Percentiles rank a stretch among this genome's conserved stretches.
Evolutionary conservation across 2,113 vertebrate genomes (phyloP).

Genomic region (Thalassarche chlororhynchos): DNA sequence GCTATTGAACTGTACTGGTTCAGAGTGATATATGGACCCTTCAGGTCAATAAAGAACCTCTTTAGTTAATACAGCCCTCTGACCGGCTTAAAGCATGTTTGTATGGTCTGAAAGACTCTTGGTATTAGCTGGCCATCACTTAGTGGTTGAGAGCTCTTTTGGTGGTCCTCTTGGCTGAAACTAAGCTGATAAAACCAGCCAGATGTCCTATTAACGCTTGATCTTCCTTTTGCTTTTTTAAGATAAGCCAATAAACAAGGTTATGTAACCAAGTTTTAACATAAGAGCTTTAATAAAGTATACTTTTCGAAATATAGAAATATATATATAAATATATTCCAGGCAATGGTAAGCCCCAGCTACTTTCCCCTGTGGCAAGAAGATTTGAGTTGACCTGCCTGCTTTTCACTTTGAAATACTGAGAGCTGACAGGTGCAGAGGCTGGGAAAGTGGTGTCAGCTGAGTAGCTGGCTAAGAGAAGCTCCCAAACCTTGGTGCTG

Average conservation of each 20-base stretch:
- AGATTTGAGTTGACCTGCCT: not conserved
- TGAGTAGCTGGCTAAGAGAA: not conserved
- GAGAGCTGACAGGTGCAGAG: not conserved
- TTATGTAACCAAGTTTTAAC: slow-evolving; percentile 49
- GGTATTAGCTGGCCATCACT: not conserved
- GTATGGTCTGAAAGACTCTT: not conserved
- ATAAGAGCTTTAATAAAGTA: slow-evolving; percentile 29
- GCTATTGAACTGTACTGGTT: slow-evolving; percentile 35
- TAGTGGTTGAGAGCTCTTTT: not conserved
- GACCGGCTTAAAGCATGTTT: not conserved
- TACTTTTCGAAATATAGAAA: not conserved
- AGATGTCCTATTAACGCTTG: slow-evolving; percentile 37
- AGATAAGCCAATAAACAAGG: slow-evolving; percentile 35
- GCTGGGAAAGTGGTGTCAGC: not conserved
- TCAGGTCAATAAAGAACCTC: slow-evolving; percentile 7
- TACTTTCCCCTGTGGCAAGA: not conserved
- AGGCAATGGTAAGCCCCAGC: not conserved
- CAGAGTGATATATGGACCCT: slow-evolving; percentile 15
- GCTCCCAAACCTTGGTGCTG: not conserved
- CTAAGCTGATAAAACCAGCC: slow-evolving; percentile 48
- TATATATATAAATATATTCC: not conserved
- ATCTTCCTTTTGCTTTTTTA: slow-evolving; percentile 14
- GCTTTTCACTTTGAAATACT: not conserved
- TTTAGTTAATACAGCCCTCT: not conserved
- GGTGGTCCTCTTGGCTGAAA: slow-evolving; percentile 14